These are phyloP conservation scores for Tribolium freemani DNA, from an alignment of 2,888 invertebrate species.

Conservation along the genomic window DNA sequence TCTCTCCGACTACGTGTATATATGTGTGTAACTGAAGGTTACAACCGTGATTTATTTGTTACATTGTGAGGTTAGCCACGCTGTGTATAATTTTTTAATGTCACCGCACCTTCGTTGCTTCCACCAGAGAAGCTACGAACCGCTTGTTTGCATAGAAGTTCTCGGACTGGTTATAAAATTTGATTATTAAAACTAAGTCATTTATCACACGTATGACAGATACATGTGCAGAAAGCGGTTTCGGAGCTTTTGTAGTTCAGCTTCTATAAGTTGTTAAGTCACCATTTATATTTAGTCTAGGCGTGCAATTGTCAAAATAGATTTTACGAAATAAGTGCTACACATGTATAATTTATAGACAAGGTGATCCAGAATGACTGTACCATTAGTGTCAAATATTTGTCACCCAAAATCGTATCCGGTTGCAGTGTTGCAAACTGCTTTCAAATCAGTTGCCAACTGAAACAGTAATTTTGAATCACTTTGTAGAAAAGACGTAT, in stretches of 20 bases:
- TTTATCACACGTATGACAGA: neutral
- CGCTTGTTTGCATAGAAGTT: slow-evolving; percentile 23
- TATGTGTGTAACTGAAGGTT: slow-evolving; percentile 56
- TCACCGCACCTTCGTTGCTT: slow-evolving; percentile 38
- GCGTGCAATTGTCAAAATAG: too few species aligned
- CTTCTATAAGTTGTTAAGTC: neutral
- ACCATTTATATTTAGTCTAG: neutral
- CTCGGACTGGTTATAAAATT: slow-evolving; percentile 12
- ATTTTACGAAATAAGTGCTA: too few species aligned
- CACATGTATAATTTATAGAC: too few species aligned
- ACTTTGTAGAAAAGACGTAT: too few species aligned
- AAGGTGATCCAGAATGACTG: too few species aligned
- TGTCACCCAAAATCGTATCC: too few species aligned
- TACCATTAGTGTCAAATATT: too few species aligned
- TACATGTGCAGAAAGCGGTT: neutral
- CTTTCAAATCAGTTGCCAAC: too few species aligned
- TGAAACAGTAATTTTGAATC: too few species aligned
- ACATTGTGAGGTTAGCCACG: slow-evolving; percentile 55
- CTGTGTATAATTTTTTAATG: slow-evolving; percentile 51
- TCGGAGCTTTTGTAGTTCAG: neutral
- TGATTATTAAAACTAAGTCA: slow-evolving; percentile 16
- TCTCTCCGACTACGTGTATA: slow-evolving; percentile 26
- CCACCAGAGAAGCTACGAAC: slow-evolving; percentile 6
- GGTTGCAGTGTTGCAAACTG: too few species aligned
- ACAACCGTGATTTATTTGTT: slow-evolving; percentile 58